Evolutionary conservation across 2,113 vertebrate genomes (phyloP), one percentile per base, ranked within the genome.

Genomic region (Jacana jacana): DNA sequence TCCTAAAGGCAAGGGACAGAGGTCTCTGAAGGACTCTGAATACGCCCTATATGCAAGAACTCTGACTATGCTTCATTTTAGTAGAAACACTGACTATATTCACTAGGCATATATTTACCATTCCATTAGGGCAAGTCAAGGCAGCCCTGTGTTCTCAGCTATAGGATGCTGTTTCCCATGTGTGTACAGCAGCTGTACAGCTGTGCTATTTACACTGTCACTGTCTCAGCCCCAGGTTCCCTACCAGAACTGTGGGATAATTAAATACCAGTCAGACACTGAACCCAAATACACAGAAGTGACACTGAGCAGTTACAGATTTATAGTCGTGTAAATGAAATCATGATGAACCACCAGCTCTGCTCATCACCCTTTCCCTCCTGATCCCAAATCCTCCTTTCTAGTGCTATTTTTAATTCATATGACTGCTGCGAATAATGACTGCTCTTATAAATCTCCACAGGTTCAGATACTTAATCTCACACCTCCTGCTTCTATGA

Each of bases 381-480:
- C 70, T 82, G 44, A 73, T 61, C 65, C 60, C 57, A 30, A 72
- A 69, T 39, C 54, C 48, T 88, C 81, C 72, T 40, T 75, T 79
- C 58, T 52, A 66, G 61, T 31, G 55, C 40, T 63, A 72, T 58
- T 81, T 92, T 94, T 92, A 76, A 82, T 85, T 84, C 70, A 73
- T 30, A 28, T 1, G 11, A 39, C 49, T 82, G 57, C 54, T 80
- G 23, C 80, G 86, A 91, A 89, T 89, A 91, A 68, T 39, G 16
- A 85, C 58, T 55, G 39, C 63, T 80, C 24, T 87, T 68, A 54
- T 77, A 94, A 95, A 93, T 89, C 77, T 89, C 93, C 63, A 72
- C 70, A 91, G 54, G 44, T 80, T 93, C 91, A 73, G 37, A 81
- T 48, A 61, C 28, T 93, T 96, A 79, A 89, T 96, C 77, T 87